Evolutionary conservation across 1,140 invertebrate genomes (phyloP).

Genomic region (Andrena cerasifolii): DNA sequence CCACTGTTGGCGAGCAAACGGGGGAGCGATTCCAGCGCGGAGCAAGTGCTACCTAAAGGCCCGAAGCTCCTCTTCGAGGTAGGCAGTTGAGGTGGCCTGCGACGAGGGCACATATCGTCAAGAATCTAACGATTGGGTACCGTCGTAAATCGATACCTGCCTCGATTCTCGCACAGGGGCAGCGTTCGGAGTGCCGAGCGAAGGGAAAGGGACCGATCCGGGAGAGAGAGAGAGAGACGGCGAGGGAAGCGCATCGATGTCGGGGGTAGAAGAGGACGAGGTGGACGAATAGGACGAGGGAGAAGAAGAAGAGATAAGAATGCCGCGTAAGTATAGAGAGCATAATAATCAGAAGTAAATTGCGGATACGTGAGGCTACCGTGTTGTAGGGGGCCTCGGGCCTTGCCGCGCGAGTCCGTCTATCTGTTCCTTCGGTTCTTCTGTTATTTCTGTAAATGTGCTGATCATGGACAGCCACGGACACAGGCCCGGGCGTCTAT

Average conservation of each 20-base stretch:
- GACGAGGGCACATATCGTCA: conserved; percentile 11
- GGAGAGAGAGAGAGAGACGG: conserved; percentile 28
- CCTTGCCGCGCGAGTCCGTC: conserved; percentile 23
- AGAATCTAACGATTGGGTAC: conserved; percentile 42
- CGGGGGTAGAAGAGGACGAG: conserved; percentile 14
- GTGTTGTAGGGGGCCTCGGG: conserved; percentile 69
- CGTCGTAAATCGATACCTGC: conserved; percentile 59
- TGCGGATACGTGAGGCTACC: conserved; percentile 82
- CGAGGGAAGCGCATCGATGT: conserved; percentile 22
- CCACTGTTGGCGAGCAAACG: not conserved
- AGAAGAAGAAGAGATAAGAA: conserved; percentile 69
- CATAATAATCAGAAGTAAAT: conserved; percentile 82
- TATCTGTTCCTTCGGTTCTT: conserved; percentile 10
- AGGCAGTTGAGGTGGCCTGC: not conserved
- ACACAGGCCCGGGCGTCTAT: not conserved
- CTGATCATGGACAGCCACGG: not conserved
- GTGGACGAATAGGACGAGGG: conserved; percentile 8
- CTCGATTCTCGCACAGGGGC: conserved; percentile 39
- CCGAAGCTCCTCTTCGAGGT: not conserved
- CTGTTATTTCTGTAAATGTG: conserved; percentile 24
- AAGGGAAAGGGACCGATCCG: not conserved
- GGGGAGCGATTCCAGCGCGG: not conserved
- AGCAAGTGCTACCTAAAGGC: not conserved
- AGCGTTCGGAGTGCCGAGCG: conserved; percentile 6
- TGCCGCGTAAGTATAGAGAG: conserved; percentile 77